These are phyloP conservation scores for Cottoperca gobio DNA, from an alignment of 2,797 vertebrate genomes.

Conservation along the genomic window DNA sequence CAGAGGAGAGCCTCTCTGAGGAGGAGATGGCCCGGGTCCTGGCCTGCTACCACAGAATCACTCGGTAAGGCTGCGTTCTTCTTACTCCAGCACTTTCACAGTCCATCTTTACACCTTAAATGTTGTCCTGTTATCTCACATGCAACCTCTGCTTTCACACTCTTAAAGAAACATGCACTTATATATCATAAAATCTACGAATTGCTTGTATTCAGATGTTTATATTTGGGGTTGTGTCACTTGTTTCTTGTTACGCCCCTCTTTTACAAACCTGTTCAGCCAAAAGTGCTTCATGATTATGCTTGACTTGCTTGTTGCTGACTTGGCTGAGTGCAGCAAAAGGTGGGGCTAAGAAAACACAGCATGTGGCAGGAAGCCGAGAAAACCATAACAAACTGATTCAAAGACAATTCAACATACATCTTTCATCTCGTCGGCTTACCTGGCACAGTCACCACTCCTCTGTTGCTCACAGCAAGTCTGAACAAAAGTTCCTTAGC, in stretches of 20 bases:
- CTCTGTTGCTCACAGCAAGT: neutral
- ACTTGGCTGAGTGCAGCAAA: slow-evolving; percentile 21
- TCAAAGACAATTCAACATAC: slow-evolving; percentile 9
- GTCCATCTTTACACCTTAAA: neutral
- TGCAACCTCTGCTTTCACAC: neutral
- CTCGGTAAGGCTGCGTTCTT: slow-evolving; percentile 69
- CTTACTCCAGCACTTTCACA: too few species aligned
- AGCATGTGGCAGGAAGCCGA: neutral
- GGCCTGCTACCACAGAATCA: slow-evolving; percentile 82
- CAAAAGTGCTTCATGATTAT: neutral
- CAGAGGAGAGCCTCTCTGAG: slow-evolving; percentile 63
- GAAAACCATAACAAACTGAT: slow-evolving; percentile 10
- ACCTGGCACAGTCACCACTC: neutral
- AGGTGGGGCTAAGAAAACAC: neutral
- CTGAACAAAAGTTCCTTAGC: slow-evolving; percentile 1
- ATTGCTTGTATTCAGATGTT: slow-evolving; percentile 6
- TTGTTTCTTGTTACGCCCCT: neutral
- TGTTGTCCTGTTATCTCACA: neutral
- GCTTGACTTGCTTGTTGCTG: slow-evolving; percentile 14
- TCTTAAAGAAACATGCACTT: too few species aligned
- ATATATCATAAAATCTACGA: neutral
- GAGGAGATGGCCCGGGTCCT: slow-evolving; percentile 77
- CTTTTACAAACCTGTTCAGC: neutral
- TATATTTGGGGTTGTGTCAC: neutral
- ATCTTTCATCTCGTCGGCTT: slow-evolving; percentile 1